Evolutionary conservation across 1,140 invertebrate species (phyloP).

Genomic region (Brachionus rubens): DNA sequence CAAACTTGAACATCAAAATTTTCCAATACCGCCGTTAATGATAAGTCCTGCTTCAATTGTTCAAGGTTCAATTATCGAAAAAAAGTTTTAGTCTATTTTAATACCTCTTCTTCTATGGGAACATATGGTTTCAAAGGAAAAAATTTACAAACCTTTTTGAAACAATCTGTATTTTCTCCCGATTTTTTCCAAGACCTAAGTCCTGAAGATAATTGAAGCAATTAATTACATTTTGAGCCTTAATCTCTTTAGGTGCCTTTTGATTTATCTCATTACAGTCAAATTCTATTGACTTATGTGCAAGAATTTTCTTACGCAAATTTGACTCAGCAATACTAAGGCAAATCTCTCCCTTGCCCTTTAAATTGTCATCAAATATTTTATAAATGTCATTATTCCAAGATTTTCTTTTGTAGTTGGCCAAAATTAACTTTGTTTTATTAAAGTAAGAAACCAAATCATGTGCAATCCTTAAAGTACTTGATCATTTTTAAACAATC

Average conservation of each 20-base stretch:
- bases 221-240: conserved; percentile 1
- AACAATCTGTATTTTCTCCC: background rate
- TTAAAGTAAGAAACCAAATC: conserved; percentile 1
- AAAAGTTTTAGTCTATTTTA: background rate
- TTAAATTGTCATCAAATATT: conserved; percentile 9
- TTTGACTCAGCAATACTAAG: background rate
- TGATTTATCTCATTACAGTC: conserved; percentile 5
- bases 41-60: background rate
- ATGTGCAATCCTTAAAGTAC: background rate
- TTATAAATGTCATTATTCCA: background rate
- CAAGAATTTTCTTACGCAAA: background rate
- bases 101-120: background rate
- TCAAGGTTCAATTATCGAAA: background rate
- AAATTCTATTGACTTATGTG: background rate
- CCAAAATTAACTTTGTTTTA: background rate
- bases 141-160: too few relatives aligned
- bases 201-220: background rate
- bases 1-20: conserved; percentile 13
- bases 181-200: background rate
- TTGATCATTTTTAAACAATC: background rate
- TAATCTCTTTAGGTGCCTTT: background rate
- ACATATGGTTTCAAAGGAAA: background rate
- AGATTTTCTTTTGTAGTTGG: background rate
- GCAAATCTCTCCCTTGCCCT: background rate
- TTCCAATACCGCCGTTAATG: background rate